Percentiles rank a stretch among this genome's conserved stretches.
phyloP scores from a whole-genome alignment of 2,888 invertebrate species.

The Lasioglossum marginatum region DNA sequence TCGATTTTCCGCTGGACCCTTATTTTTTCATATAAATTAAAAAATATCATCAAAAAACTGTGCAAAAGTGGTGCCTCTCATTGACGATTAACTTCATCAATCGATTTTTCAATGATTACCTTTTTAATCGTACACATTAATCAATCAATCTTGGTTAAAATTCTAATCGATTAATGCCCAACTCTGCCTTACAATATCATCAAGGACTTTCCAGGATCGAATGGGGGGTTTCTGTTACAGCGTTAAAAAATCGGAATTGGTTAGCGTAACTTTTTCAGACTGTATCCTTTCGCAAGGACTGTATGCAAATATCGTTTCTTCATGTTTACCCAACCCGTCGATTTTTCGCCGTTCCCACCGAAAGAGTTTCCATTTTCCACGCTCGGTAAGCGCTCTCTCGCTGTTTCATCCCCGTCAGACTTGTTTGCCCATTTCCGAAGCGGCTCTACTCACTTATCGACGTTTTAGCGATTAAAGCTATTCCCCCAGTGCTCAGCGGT shows the following conservation, averaged over 20 bases:
- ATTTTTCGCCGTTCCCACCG: background rate
- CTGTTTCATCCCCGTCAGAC: conserved; percentile 30
- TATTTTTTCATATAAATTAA: too few relatives aligned
- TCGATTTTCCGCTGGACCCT: too few relatives aligned
- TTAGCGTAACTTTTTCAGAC: background rate
- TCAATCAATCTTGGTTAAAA: too few relatives aligned
- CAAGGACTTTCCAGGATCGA: too few relatives aligned
- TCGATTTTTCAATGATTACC: too few relatives aligned
- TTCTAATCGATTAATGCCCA: too few relatives aligned
- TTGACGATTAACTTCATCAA: too few relatives aligned
- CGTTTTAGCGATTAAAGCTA: conserved; percentile 53
- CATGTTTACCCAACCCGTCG: conserved; percentile 1
- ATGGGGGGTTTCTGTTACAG: background rate
- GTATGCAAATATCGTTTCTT: conserved; percentile 8
- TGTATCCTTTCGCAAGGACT: background rate
- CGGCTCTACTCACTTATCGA: conserved; percentile 46
- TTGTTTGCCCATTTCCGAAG: conserved; percentile 52
- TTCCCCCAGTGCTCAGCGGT: background rate
- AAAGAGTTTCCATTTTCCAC: conserved; percentile 15
- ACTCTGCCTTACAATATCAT: too few relatives aligned
- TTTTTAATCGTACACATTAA: too few relatives aligned
- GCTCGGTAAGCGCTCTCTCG: background rate
- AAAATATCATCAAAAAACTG: too few relatives aligned
- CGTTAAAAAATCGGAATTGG: background rate
- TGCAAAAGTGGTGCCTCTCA: too few relatives aligned